These are phyloP conservation scores for Brachyistius frenatus DNA, from an alignment of 2,113 vertebrate genomes.

Conservation along the genomic window DNA sequence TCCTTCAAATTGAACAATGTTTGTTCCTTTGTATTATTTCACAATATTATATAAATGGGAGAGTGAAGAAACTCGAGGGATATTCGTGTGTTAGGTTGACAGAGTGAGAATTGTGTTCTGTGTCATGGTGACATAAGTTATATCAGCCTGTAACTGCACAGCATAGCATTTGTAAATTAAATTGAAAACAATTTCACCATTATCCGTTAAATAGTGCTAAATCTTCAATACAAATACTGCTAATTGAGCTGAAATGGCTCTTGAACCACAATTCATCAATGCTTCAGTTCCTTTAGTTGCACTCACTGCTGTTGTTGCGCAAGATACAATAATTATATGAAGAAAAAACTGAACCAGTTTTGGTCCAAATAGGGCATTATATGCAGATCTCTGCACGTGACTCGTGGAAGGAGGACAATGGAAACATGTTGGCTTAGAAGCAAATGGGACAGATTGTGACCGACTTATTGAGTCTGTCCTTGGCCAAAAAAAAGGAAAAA, in stretches of 20 bases:
- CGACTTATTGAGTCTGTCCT: slow-evolving; percentile 36
- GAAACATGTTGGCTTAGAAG: slow-evolving; percentile 42
- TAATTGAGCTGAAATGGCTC: background rate
- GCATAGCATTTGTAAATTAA: no score
- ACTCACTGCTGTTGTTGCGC: background rate
- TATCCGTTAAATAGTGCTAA: background rate
- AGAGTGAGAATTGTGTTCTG: no score
- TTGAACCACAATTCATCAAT: background rate
- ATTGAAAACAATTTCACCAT: background rate
- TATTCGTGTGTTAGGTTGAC: no score
- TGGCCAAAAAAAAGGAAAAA: slow-evolving; percentile 9
- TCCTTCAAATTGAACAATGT: no score
- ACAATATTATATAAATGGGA: no score
- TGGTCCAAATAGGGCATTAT: slow-evolving; percentile 38
- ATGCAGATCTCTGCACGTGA: slow-evolving; percentile 41
- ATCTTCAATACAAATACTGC: background rate
- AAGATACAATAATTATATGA: slow-evolving; percentile 19
- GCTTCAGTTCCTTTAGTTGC: background rate
- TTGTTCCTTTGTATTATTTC: no score
- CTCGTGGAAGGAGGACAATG: slow-evolving; percentile 44
- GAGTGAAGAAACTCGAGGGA: no score
- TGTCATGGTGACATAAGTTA: no score
- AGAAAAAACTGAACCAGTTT: slow-evolving; percentile 15
- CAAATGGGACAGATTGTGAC: slow-evolving; percentile 50
- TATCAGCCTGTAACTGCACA: no score